These are phyloP conservation scores for Glossophaga mutica DNA, from an alignment of 2,797 vertebrate genomes.

Conservation along the genomic window DNA sequence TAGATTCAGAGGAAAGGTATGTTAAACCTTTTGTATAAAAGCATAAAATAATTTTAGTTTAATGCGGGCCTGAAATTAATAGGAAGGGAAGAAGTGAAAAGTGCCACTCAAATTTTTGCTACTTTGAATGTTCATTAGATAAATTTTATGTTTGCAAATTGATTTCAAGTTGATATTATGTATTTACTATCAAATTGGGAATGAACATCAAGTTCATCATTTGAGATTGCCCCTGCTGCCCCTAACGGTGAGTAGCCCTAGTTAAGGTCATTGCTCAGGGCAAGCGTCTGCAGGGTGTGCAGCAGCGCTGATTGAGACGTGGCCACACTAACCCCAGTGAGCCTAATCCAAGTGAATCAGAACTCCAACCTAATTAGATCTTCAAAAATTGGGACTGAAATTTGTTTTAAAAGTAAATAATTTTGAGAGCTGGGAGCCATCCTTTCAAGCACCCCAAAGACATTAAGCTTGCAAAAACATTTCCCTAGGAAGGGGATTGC, in stretches of 20 bases:
- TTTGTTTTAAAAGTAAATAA: neutral
- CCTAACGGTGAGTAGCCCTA: neutral
- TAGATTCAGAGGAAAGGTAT: conserved; percentile 63
- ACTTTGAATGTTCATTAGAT: neutral
- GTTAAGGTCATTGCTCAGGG: neutral
- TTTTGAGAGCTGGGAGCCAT: neutral
- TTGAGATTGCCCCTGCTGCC: neutral
- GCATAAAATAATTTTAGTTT: neutral
- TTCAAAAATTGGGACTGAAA: neutral
- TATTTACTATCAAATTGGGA: neutral
- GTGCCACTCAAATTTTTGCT: neutral
- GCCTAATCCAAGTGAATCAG: neutral
- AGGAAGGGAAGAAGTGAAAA: neutral
- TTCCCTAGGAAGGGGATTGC: neutral
- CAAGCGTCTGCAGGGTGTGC: neutral
- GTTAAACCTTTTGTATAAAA: conserved; percentile 40
- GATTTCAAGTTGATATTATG: neutral
- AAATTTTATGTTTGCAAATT: neutral
- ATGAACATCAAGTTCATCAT: neutral
- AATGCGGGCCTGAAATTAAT: neutral
- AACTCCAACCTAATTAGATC: neutral
- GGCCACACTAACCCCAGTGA: neutral
- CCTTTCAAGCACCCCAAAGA: neutral
- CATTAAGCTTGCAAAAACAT: neutral
- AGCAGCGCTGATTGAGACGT: neutral